These are phyloP conservation scores for Chrysomela aeneicollis DNA, from an alignment of 2,888 invertebrate genomes.

Conservation along the genomic window DNA sequence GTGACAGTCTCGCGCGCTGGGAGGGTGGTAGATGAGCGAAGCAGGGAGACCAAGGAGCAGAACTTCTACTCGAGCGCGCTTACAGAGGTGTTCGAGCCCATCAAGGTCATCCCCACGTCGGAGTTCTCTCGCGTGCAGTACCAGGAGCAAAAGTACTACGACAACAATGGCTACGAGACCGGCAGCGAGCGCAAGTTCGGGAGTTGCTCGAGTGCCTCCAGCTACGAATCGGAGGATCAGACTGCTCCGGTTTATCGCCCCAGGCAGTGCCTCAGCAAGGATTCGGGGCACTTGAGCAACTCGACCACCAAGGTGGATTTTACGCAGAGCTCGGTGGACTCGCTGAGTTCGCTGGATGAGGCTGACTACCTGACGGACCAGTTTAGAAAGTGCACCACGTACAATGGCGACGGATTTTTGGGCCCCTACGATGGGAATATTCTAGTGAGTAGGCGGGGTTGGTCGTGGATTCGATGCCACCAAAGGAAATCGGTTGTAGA, in stretches of 20 bases:
- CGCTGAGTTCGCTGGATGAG: conserved; percentile 60
- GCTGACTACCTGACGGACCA: conserved; percentile 58
- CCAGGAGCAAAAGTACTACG: conserved; percentile 45
- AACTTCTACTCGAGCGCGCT: conserved; percentile 74
- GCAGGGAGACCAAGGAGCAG: conserved; percentile 75
- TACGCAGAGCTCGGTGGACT: conserved; percentile 59
- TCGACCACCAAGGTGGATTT: conserved; percentile 58
- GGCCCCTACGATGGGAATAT: conserved; percentile 46
- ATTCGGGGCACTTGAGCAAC: conserved; percentile 59
- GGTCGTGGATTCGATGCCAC: neutral
- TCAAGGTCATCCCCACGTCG: conserved; percentile 58
- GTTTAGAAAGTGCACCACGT: conserved; percentile 54
- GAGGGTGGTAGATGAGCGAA: conserved; percentile 73
- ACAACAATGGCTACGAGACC: conserved; percentile 58
- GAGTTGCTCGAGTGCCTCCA: conserved; percentile 59
- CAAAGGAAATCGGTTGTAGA: no score
- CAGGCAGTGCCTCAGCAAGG: conserved; percentile 55
- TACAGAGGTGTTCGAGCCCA: conserved; percentile 73
- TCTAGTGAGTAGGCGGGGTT: conserved; percentile 40
- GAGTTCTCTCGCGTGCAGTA: conserved; percentile 49
- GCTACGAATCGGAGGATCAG: conserved; percentile 58
- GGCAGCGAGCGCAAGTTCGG: conserved; percentile 57
- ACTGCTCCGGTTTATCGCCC: conserved; percentile 39
- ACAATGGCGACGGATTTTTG: conserved; percentile 41
- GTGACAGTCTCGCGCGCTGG: conserved; percentile 74